Evolutionary conservation across 2,888 invertebrate species (phyloP), one percentile per base, ranked within the genome.

Genomic region (Meghimatium bilineatum): DNA sequence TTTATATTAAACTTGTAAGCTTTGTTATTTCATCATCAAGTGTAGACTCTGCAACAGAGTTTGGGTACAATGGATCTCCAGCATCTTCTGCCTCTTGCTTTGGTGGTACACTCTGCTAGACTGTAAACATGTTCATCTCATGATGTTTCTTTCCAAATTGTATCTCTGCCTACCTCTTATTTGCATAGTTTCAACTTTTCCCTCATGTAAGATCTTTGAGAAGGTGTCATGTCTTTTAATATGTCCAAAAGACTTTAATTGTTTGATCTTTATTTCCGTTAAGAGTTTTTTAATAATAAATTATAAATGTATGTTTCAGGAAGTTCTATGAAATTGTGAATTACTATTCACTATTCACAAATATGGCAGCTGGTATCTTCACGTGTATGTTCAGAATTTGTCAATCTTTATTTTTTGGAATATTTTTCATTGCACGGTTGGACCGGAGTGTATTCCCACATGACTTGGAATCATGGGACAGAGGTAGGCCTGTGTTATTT

Each of bases 271-370:
- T 10, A n/a, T 63, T n/a, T 63, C 12, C n/a, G n/a, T n/a, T 29
- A 44, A 8, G 26, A 8, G 26, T 8, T 6, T 12, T 26, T 56
- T 56, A 56, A 12, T 44, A 44, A 12, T 44, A n/a, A n/a, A 44
- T 20, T 56, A 17, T 56, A 10, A 66, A 66, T 66, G 1, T 32
- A n/a, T 34, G 12, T 84, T 84, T 77, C 83, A 88, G 88, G 69
- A 85, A 84, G 52, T 81, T 79, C 23, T 87, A 83, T 76, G 88
- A 88, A 75, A 60, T 86, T n/a, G 72, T 88, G 36, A 85, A 82
- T 52, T 88, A 86, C 77, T 87, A 86, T 60, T 74, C 84, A 66
- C n/a, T 88, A 67, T 88, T 88, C 60, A 76, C 86, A 38, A 88
- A 86, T 71, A 83, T 87, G 76, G 86, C 85, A 66, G 85, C 87